Evolutionary conservation across 1,140 invertebrate species (phyloP).

Genomic region (Sitobion miscanthi): DNA sequence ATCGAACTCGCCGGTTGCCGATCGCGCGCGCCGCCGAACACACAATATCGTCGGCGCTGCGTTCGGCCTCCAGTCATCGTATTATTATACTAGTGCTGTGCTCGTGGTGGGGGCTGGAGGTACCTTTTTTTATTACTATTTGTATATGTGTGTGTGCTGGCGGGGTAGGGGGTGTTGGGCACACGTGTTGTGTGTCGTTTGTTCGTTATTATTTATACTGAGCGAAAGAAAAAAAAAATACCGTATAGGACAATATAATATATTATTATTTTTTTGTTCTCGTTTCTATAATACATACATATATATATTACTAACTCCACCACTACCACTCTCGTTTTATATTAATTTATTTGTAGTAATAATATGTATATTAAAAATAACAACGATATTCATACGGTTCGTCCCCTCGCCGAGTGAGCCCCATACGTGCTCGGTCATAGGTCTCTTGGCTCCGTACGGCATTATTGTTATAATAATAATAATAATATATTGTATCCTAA

Average conservation of each 20-base stretch:
- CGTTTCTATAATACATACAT: background rate
- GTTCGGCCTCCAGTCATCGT: background rate
- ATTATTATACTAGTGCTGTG: background rate
- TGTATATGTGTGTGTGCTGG: background rate
- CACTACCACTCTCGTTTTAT: background rate
- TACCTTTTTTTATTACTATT: background rate
- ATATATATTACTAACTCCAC: too few relatives aligned
- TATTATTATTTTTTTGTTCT: background rate
- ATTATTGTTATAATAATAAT: background rate
- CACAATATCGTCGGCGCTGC: background rate
- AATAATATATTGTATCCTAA: background rate
- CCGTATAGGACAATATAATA: background rate
- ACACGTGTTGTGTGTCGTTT: slow-evolving; percentile 1
- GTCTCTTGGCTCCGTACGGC: background rate
- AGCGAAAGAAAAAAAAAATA: background rate
- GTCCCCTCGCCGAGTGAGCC: background rate
- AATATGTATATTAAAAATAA: background rate
- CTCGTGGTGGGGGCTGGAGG: background rate
- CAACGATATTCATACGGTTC: background rate
- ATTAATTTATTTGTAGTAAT: background rate
- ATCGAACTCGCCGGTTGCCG: background rate
- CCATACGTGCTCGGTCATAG: background rate
- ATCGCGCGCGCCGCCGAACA: background rate
- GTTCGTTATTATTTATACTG: slow-evolving; percentile 17
- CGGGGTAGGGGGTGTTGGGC: too few relatives aligned